A percentile compares a stretch with the other conserved stretches of the same genome.
phyloP scores from a whole-genome alignment of 2,797 vertebrate species.

The Buceros bicornis region DNA sequence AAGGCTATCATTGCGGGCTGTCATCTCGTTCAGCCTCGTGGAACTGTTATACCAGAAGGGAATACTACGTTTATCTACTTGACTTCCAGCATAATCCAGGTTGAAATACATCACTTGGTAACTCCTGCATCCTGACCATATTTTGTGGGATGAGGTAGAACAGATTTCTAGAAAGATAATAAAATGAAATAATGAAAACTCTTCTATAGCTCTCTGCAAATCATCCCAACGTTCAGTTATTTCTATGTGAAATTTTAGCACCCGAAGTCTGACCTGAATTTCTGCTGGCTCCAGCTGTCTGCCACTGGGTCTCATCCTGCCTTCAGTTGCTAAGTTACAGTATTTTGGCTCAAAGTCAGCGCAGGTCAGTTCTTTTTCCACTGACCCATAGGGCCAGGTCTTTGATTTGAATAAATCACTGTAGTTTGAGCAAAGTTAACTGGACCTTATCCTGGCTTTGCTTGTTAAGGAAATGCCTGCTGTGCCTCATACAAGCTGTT shows the following conservation, averaged over 20 bases:
- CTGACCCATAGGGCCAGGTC: neutral
- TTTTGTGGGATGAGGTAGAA: neutral
- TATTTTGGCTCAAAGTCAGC: neutral
- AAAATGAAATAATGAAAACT: neutral
- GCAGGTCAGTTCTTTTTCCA: neutral
- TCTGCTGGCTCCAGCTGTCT: neutral
- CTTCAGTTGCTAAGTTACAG: neutral
- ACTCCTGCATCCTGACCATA: neutral
- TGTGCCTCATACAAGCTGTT: neutral
- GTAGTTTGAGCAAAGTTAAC: neutral
- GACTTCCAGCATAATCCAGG: neutral
- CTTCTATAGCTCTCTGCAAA: neutral
- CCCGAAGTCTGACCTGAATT: neutral
- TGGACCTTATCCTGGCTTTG: neutral
- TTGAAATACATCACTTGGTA: neutral
- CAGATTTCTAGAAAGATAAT: neutral
- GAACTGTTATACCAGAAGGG: neutral
- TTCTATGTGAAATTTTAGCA: neutral
- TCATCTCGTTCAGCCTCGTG: slow-evolving; percentile 20
- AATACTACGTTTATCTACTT: neutral
- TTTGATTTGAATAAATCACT: neutral
- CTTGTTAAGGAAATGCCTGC: neutral
- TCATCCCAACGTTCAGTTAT: neutral
- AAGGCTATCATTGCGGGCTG: neutral
- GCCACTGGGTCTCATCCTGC: neutral